Evolutionary conservation across 2,888 invertebrate genomes (phyloP).

Genomic region (Horisme vitalbata): DNA sequence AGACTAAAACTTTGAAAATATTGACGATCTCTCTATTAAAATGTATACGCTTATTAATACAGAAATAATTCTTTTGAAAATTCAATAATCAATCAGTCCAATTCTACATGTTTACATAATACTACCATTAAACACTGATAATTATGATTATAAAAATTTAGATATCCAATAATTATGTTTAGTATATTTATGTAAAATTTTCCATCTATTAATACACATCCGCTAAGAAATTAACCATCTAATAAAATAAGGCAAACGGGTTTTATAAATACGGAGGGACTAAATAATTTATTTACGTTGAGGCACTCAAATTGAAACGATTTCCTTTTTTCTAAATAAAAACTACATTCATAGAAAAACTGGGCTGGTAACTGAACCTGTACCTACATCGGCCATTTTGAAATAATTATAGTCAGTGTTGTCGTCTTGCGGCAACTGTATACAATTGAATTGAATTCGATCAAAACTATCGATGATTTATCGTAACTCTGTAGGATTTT

Average conservation of each 20-base stretch:
- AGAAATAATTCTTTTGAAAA: neutral
- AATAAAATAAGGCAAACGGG: conserved; percentile 80
- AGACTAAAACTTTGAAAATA: too few relatives aligned
- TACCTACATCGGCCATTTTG: too few relatives aligned
- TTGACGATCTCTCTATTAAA: too few relatives aligned
- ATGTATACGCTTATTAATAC: too few relatives aligned
- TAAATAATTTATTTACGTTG: conserved; percentile 66
- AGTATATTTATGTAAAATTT: conserved; percentile 48
- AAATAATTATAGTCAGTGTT: too few relatives aligned
- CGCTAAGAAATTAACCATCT: conserved; percentile 56
- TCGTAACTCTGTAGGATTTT: too few relatives aligned
- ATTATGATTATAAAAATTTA: conserved; percentile 49
- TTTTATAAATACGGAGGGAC: conserved; percentile 66
- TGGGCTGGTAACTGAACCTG: conserved; percentile 1
- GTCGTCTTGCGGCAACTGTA: too few relatives aligned
- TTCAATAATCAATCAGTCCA: conserved; percentile 36
- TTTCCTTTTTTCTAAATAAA: conserved; percentile 39
- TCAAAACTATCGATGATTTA: too few relatives aligned
- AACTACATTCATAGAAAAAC: conserved; percentile 5
- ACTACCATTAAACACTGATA: conserved; percentile 56
- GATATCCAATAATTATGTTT: conserved; percentile 18
- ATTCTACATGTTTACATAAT: conserved; percentile 37
- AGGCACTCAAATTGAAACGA: conserved; percentile 78
- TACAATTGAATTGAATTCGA: too few relatives aligned
- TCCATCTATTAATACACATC: conserved; percentile 53